Base-by-base conservation (phyloP, 1,140 invertebrate species). In the Capitella teleta region DNA sequence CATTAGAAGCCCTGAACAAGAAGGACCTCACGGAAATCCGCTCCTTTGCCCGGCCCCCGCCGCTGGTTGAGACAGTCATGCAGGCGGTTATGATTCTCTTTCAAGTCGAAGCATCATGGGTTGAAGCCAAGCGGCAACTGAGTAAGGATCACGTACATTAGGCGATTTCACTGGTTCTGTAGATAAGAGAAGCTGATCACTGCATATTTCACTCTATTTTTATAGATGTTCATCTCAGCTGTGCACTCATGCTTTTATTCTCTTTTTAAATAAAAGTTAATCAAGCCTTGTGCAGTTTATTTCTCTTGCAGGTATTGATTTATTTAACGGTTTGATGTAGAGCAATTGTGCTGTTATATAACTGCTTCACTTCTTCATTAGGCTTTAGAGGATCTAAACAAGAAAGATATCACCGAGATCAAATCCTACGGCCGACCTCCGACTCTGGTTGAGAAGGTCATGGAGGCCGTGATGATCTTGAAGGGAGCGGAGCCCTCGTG, bases 401-500 rank as follows among this genome's bases (percentile, higher is more conserved):
- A 90, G 68, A 87, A 86, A 49, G 86, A 90, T 66, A 81, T 90
- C 36, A 80, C 82, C 36, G 86, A 90, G 75, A 85, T 92, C 47
- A 87, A 86, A 67, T 87, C 85, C 0, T 91, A 90, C 69, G 80
- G 80, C 0, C 80, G 81, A 57, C 87, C 87, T 2, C 86, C 86
- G 12, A 71, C 78, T 25, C 82, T 87, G 63, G 86, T 91, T 1
- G 84, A 88, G 72, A 85, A 87, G 74, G 87, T 89, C 0, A 79
- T 90, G 80, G 86, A 90, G 68, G 85, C 87, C 18, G 85, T 91
- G 0, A 85, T 89, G 77, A 86, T 89, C 58, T 66, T 92, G 16
- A 76, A 85, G 53, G 76, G 80, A 51, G 76, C 75, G 49, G 86
- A 89, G 52, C 83, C 86, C 6, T 82, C 80, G 1, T 92, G 87